phyloP scores from a whole-genome alignment of 2,113 vertebrate species.

The Centropus bengalensis region DNA sequence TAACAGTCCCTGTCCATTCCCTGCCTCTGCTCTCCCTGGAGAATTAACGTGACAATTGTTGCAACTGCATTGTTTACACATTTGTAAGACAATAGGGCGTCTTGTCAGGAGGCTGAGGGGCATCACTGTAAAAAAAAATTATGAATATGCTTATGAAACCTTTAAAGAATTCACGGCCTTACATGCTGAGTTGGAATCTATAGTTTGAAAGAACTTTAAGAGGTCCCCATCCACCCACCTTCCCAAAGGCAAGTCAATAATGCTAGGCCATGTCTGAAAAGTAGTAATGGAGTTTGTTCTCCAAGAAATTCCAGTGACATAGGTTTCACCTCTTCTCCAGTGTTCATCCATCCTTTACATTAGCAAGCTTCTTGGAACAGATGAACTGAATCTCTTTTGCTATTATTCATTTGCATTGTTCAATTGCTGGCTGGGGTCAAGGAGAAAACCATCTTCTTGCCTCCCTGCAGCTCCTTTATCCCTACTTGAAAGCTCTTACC shows the following conservation, averaged over 20 bases:
- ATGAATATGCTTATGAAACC: background rate
- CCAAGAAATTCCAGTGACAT: background rate
- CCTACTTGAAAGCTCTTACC: background rate
- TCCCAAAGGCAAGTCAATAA: background rate
- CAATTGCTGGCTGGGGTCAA: rapidly evolving
- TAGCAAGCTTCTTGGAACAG: background rate
- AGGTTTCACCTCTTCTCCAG: background rate
- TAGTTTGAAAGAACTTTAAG: background rate
- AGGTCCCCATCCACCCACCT: background rate
- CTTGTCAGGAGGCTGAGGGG: background rate
- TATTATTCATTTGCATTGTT: background rate
- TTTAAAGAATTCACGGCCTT: background rate
- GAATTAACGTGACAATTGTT: background rate
- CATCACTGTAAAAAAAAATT: background rate
- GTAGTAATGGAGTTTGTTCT: background rate
- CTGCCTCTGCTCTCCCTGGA: background rate
- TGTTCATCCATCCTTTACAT: background rate
- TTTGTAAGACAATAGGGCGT: background rate
- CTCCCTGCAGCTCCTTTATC: background rate
- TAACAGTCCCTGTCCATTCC: background rate
- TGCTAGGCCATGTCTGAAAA: background rate
- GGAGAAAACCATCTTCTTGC: background rate
- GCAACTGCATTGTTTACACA: background rate
- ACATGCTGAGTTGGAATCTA: background rate
- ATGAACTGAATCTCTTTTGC: background rate